Base-by-base conservation (phyloP, 1,140 invertebrate genomes). In the Dendroctonus ponderosae region DNA sequence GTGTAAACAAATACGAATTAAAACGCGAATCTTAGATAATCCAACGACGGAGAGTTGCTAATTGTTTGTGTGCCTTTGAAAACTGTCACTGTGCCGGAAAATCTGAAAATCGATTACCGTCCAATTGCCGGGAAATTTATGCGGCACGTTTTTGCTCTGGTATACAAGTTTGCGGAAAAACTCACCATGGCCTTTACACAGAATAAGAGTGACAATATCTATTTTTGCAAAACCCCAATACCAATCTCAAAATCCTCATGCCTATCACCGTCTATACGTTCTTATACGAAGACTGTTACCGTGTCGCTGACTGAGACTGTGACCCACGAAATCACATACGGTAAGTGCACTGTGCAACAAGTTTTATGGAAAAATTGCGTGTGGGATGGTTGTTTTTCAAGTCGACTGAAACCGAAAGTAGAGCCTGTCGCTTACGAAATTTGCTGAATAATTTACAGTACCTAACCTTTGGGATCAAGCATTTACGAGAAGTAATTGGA, bases 311-410 rank as follows among this genome's bases (percentile, higher is more conserved):
- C 73, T 69, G 81, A 83, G 70, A 84, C 82, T 72, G 80, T 85
- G 72, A 85, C 82, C 39, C 83, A 84, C 72, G 80, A 82, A 64
- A 80, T 85, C 62, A 85, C 83, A 69, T 85, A 83, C 70, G 83
- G 84, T 85, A 78, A 77, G 83, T 70, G 26, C 48, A 37, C 9
- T 9, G 43, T 58, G 64, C 57, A 67, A 67, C 65, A 67, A 67
- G 65, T 67, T 60, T 43, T 54, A 43, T 67, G 44, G 12, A 43
- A 14, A 14, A 52, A 49, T 9, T 26, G 12, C 38, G 50, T 63
- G 61, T 63, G 61, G 61, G 51, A 56, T 63, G 50, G 11, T 26
- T 62, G 9, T 60, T 59, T 52, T 42, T 61, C 7, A 12, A 41
- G 43, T 15, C 39, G 41, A 59, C 37, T 26, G 57, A 46, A 59